Base-by-base conservation (phyloP, 2,888 invertebrate genomes). In the Eupsilia transversa region DNA sequence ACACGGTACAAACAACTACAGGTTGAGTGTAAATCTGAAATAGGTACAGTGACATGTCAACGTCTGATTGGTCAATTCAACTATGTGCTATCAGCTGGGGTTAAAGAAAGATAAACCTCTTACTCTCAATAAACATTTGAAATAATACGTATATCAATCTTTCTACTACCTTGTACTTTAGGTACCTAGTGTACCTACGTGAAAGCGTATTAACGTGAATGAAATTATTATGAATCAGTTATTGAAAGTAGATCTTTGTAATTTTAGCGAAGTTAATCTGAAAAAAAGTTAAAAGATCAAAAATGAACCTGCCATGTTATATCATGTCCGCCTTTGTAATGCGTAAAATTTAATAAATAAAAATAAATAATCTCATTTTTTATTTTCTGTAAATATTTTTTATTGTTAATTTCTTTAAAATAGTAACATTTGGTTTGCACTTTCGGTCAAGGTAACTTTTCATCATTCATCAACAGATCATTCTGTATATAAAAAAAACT, bases 51-150 rank as follows among this genome's bases (percentile, higher is more conserved):
- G 57, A 83, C 67, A 33, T 49, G 23, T 56, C 17, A 20, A 38
- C 33, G 33, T 74, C 23, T 80, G 60, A 66, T 84, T 80, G 81
- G 85, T 52, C 33, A 65, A 54, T 61, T 33, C 33, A 27, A 64
- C n/a, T 23, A 14, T 7, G 2, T 49, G 38, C 33, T 80, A 80
- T 84, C 80, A 56, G 57, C 33, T 46, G 46, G 52, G 80, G 85
- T 84, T 84, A 80, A 80, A 65, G 64, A 80, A 80, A 80, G 81
- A 80, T 80, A 80, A 84, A 84, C 85, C 52, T 60, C 43, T 73
- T 71, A 72, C n/a, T 65, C 27, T 59, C 20, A 79, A 74, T 64
- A 74, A 65, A 63, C 57, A 61, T 79, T 72, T 66, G 12, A 52
- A 38, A 60, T 83, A 49, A 23, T 79, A 70, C 0, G 6, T 60